Percentiles rank a stretch among this genome's conserved stretches.
Conservation (phyloP, 1,140 invertebrate species). For the Mycetomoellerius zeteki region DNA sequence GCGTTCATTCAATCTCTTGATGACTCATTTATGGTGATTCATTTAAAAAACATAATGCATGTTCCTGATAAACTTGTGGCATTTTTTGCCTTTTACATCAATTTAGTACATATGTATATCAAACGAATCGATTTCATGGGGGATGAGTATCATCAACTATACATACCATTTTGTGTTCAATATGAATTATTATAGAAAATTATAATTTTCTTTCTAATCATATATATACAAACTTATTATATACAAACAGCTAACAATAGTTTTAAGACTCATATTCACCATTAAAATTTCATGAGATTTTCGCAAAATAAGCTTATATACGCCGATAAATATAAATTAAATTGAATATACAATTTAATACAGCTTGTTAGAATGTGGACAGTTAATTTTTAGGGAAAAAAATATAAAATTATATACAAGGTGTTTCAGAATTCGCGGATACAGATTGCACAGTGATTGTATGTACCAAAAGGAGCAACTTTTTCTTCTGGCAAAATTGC, state of each 20-base stretch:
- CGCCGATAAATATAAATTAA: background rate
- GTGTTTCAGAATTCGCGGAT: no score
- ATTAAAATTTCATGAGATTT: background rate
- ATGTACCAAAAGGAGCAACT: no score
- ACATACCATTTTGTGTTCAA: constrained; percentile 73
- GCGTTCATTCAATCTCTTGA: constrained; percentile 5
- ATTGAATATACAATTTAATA: constrained; percentile 36
- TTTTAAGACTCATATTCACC: constrained; percentile 8
- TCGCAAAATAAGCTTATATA: background rate
- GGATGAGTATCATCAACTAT: constrained; percentile 68
- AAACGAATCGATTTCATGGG: constrained; percentile 31
- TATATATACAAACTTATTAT: no score
- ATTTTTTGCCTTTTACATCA: constrained; percentile 53
- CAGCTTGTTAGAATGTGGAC: background rate
- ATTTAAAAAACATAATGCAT: constrained; percentile 55
- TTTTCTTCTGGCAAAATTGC: no score
- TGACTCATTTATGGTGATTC: constrained; percentile 31
- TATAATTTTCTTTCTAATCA: constrained; percentile 8
- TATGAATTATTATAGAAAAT: constrained; percentile 48
- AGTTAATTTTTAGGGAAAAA: constrained; percentile 16
- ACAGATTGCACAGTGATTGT: no score
- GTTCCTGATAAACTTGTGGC: constrained; percentile 64
- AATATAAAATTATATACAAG: background rate
- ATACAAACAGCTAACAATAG: constrained; percentile 2
- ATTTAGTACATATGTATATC: constrained; percentile 25